Base-by-base conservation (phyloP, 2,797 vertebrate species). In the Aulostomus chinensis region DNA sequence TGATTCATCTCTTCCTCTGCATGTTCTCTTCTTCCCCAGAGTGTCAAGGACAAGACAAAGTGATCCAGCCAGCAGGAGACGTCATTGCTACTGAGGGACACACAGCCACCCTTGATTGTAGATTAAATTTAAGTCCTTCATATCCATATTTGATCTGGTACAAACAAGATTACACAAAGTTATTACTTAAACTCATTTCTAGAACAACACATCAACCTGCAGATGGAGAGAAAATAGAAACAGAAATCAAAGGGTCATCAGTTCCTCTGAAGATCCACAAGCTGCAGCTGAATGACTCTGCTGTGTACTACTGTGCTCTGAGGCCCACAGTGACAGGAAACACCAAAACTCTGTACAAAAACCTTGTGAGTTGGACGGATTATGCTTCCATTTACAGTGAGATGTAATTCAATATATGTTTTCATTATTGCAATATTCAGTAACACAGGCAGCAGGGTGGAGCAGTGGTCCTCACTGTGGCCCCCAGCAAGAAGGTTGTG, bases 281-380 rank as follows among this genome's bases (percentile, higher is more conserved):
- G 4, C 5, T 5, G 49, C 36, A 25, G 15, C 6, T 59, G n/a
- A 22, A 14, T 5, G 37, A 49, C 43, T 56, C 47, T 37, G 47
- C 65, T 41, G 18, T 61, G 42, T 66, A 67, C 38, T 67, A 58
- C 57, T 66, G 57, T 21, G 41, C 56, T 51, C 2, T 68, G 71
- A 22, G 0, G 57, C 56, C 68, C 72, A 70, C 73, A 40, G 43
- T 61, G 56, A 42, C 65, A 63, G 63, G 33, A 68, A 73, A 68
- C 46, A 14, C 18, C 9, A 13, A 13, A 10, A 1, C 30, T 29
- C 26, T 56, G 45, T 35, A 41, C 22, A 49, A 48, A 41, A 58
- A 28, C 52, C 11, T 29, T n/a, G 11, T 10, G 26, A 29, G 26
- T 11, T n/a, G n/a, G n/a, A n/a, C n/a, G n/a, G n/a, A n/a, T n/a